These are phyloP conservation scores for Euzetes globulus DNA, from an alignment of 2,888 invertebrate genomes.

Conservation along the genomic window DNA sequence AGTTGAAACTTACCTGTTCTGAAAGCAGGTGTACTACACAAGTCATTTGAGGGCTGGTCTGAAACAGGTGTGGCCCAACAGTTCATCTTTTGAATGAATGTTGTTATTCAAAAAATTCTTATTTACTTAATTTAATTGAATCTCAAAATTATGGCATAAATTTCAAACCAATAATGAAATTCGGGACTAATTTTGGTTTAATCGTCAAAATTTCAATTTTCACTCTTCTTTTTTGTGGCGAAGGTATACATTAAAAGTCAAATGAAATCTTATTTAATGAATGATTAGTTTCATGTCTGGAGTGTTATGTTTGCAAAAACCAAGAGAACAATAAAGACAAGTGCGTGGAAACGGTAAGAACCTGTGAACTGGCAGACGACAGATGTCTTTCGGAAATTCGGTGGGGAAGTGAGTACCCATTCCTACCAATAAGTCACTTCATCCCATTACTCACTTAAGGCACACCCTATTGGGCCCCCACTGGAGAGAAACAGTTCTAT, in stretches of 20 bases:
- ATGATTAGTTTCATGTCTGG: constrained; percentile 51
- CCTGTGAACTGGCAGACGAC: constrained; percentile 78
- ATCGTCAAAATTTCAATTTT: neutral
- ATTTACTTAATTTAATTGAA: neutral
- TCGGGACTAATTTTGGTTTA: neutral
- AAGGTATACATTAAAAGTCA: constrained; percentile 4
- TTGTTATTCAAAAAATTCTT: neutral
- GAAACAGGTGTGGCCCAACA: constrained; percentile 1
- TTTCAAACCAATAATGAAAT: neutral
- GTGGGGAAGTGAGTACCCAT: constrained; percentile 68
- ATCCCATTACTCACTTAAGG: constrained; percentile 50
- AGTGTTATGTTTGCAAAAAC: constrained; percentile 89
- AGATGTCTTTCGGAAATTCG: constrained; percentile 78
- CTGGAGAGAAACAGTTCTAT: constrained; percentile 84
- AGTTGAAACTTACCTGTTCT: too few relatives aligned
- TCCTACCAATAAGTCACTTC: neutral
- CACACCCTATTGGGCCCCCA: constrained; percentile 89
- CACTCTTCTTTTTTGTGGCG: neutral
- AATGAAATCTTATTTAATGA: neutral
- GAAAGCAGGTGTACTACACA: too few relatives aligned
- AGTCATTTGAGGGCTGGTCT: too few relatives aligned
- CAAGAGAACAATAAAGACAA: constrained; percentile 89
- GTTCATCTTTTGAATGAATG: neutral
- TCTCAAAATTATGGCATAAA: neutral
- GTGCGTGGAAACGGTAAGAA: constrained; percentile 81